These are phyloP conservation scores for Tetranychus piercei DNA, from an alignment of 2,888 invertebrate genomes.

Conservation along the genomic window DNA sequence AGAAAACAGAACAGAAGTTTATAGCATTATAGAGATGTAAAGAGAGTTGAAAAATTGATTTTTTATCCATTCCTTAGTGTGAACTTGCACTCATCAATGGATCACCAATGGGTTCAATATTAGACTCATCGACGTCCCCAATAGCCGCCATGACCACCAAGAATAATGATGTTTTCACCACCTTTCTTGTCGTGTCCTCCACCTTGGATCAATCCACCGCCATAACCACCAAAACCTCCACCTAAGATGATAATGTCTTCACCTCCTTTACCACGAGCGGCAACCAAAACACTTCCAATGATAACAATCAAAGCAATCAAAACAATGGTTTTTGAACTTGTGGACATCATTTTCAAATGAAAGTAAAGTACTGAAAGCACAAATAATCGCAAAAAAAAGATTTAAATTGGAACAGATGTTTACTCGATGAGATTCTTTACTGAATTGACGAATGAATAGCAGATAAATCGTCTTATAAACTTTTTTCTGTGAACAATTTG, in stretches of 20 bases:
- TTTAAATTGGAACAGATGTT: not conserved
- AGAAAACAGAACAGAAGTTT: too few relatives aligned
- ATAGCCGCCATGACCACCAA: not conserved
- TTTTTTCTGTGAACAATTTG: too few relatives aligned
- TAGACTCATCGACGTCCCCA: not conserved
- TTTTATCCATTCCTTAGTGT: too few relatives aligned
- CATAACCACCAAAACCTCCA: not conserved
- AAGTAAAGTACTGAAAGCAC: not conserved
- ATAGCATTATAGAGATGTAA: too few relatives aligned
- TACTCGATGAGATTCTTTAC: not conserved
- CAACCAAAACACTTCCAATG: not conserved
- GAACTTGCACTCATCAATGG: too few relatives aligned
- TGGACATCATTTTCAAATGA: not conserved
- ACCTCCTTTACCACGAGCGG: not conserved
- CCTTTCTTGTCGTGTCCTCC: not conserved
- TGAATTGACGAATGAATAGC: too few relatives aligned
- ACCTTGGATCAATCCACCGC: not conserved
- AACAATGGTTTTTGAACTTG: not conserved
- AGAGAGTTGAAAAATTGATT: too few relatives aligned
- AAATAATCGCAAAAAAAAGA: not conserved
- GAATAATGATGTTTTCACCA: not conserved
- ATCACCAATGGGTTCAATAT: too few relatives aligned
- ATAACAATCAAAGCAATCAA: not conserved
- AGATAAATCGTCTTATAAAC: too few relatives aligned
- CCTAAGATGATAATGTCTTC: not conserved